Conservation (phyloP, 2,113 vertebrate species). For the Zosterops japonicus region DNA sequence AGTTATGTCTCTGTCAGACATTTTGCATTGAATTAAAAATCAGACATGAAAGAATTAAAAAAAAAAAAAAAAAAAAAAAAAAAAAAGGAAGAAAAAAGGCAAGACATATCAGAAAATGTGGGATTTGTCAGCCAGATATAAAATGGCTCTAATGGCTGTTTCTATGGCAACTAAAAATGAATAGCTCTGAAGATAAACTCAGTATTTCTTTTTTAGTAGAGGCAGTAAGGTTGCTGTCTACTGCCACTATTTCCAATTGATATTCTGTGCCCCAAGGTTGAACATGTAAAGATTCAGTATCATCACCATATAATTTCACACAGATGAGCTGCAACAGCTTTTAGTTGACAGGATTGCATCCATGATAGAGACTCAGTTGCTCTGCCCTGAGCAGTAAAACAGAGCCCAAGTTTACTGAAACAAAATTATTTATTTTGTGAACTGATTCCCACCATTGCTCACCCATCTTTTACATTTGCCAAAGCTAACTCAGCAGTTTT, state of each 20-base stretch:
- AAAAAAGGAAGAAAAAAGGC: not conserved
- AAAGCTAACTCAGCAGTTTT: not conserved
- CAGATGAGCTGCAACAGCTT: not conserved
- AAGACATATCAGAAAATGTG: slow-evolving; percentile 2
- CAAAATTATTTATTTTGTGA: not conserved
- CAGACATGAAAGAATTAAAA: not conserved
- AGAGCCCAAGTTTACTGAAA: not conserved
- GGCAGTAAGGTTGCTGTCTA: not conserved
- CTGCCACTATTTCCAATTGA: not conserved
- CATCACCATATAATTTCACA: not conserved
- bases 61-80: not conserved
- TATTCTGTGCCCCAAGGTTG: not conserved
- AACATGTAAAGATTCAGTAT: not conserved
- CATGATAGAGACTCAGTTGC: not conserved
- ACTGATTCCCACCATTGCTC: not conserved
- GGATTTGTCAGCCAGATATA: slow-evolving; percentile 1
- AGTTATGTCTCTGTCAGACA: not conserved
- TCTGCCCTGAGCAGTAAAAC: not conserved
- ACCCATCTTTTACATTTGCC: not conserved
- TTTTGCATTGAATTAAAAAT: slow-evolving; percentile 10
- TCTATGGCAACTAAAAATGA: slow-evolving; percentile 53
- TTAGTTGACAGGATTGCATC: not conserved
- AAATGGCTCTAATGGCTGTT: slow-evolving; percentile 33
- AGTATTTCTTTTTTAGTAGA: not conserved
- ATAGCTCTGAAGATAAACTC: not conserved